Percentiles rank a stretch among this genome's conserved stretches.
Evolutionary conservation across 2,888 invertebrate genomes (phyloP).

Genomic region (Mimas tiliae): DNA sequence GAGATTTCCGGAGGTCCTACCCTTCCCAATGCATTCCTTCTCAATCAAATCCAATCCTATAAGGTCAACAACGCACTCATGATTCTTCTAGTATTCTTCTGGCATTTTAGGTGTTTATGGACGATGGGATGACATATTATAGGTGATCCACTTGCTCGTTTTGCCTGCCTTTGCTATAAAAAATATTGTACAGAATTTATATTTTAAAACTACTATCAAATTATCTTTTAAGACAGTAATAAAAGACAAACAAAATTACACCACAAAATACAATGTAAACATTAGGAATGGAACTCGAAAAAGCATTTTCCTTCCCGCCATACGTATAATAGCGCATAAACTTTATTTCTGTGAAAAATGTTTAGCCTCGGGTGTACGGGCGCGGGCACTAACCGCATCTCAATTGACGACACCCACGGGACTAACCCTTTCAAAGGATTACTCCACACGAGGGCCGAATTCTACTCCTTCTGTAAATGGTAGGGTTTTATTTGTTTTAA

Average conservation of each 20-base stretch:
- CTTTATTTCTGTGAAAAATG: conserved; percentile 53
- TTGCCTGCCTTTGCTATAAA: too few relatives aligned
- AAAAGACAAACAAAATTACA: neutral
- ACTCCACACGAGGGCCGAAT: conserved; percentile 14
- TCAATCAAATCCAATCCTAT: too few relatives aligned
- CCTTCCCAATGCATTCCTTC: too few relatives aligned
- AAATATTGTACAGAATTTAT: too few relatives aligned
- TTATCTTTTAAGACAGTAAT: neutral
- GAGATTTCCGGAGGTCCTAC: too few relatives aligned
- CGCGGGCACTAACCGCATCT: conserved; percentile 36
- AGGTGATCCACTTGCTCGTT: too few relatives aligned
- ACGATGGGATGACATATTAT: too few relatives aligned
- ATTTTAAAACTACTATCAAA: too few relatives aligned
- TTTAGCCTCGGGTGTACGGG: conserved; percentile 30
- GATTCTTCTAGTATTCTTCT: too few relatives aligned
- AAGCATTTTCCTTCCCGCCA: neutral
- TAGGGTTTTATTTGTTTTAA: conserved; percentile 17
- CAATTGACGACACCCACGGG: conserved; percentile 24
- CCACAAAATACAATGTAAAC: neutral
- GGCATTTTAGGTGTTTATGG: too few relatives aligned
- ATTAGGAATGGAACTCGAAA: neutral
- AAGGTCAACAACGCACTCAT: too few relatives aligned
- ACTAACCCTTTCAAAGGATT: conserved; percentile 24
- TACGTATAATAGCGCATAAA: conserved; percentile 7
- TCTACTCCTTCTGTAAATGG: neutral